These are phyloP conservation scores for Mythimna pallens DNA, from an alignment of 2,888 invertebrate species.

Conservation along the genomic window DNA sequence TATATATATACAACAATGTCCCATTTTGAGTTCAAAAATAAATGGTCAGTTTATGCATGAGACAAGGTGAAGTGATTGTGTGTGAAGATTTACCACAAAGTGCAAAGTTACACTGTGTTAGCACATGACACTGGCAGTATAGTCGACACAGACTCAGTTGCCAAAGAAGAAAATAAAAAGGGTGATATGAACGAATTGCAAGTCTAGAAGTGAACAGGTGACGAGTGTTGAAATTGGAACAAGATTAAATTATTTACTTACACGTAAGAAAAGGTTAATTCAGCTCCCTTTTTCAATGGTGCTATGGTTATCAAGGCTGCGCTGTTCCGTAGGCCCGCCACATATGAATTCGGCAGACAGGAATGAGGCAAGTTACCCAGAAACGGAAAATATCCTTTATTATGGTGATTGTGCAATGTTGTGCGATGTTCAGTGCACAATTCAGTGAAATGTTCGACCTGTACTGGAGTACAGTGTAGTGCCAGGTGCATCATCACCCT, in stretches of 20 bases:
- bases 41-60: neutral
- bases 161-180: too few species aligned
- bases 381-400: conserved; percentile 44
- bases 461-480: conserved; percentile 35
- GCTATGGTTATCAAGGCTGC: conserved; percentile 27
- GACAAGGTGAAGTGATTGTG: neutral
- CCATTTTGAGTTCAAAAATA: too few species aligned
- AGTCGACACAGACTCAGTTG: too few species aligned
- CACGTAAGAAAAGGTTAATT: conserved; percentile 21
- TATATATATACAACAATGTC: too few species aligned
- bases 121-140: too few species aligned
- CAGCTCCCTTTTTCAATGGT: conserved; percentile 38
- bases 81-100: too few species aligned
- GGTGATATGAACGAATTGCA: neutral
- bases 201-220: too few species aligned
- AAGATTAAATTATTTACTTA: conserved; percentile 21
- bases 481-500: conserved; percentile 48
- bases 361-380: conserved; percentile 29
- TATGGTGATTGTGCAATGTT: neutral
- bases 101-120: too few species aligned
- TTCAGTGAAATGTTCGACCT: neutral
- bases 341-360: conserved; percentile 31
- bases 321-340: conserved; percentile 19
- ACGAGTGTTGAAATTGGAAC: neutral
- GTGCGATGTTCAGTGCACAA: fast-evolving